Evolutionary conservation across 2,888 invertebrate genomes (phyloP), one percentile per base, ranked within the genome.

Genomic region (Ectemnius lituratus): DNA sequence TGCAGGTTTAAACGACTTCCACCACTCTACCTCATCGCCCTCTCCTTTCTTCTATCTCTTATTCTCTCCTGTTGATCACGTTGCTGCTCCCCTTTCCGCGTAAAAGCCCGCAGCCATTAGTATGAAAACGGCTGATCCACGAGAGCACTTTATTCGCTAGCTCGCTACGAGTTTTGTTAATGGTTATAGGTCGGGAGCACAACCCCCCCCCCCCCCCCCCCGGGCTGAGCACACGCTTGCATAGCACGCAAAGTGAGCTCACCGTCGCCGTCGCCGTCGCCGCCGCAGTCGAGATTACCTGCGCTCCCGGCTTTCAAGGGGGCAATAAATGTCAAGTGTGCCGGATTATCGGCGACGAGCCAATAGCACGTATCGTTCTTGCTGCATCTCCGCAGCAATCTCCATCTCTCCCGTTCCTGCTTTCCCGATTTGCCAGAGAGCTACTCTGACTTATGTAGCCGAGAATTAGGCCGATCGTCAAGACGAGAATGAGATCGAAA

Each of bases 81-180:
- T 28, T 52, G 18, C 5, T 52, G 18, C 5, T 3, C 63, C 2
- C 20, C 56, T 16, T 52, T 64, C 63, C 66, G 62, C 61, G 62
- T 72, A 73, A 75, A 81, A 59, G 70, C 67, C 81, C 69, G 76
- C 70, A 80, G 86, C 81, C 83, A 81, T 83, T 81, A 76, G 85
- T 81, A 84, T 83, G 83, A 13, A 84, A 87, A 86, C 84, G 78
- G 67, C 73, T 80, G 86, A 83, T 85, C 78, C 80, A 83, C 76
- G 78, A 81, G 81, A 80, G 80, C 82, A 84, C 84, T 87, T 84
- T 84, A 87, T 87, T 84, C 84, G 81, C 80, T 78, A 80, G 76
- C 66, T 75, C 78, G 74, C 80, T 81, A 81, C 75, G 82, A 85
- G 84, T 85, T 87, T 85, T 84, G 85, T 86, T 86, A 87, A 87